A percentile compares a stretch with the other conserved stretches of the same genome.
These are phyloP conservation scores for Megalopta genalis DNA, from an alignment of 1,140 invertebrate genomes.

Conservation along the genomic window DNA sequence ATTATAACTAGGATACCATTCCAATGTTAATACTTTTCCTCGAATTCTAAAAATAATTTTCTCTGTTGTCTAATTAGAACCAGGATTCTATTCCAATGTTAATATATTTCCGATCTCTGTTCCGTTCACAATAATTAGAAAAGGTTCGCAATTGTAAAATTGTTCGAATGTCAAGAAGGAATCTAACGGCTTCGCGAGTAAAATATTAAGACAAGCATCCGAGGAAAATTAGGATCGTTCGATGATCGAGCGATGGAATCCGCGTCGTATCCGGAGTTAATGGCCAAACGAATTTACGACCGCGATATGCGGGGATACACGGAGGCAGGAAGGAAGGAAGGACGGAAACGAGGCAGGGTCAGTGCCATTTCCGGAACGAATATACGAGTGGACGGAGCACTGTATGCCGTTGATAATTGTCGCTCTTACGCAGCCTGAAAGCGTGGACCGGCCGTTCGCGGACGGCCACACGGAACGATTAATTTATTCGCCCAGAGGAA, in stretches of 20 bases:
- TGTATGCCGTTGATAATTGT: slow-evolving; percentile 54
- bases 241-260: not conserved
- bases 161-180: too few relatives aligned
- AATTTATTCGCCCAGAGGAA: slow-evolving; percentile 11
- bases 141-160: too few relatives aligned
- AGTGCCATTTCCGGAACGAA: slow-evolving; percentile 64
- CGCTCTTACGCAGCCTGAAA: slow-evolving; percentile 37
- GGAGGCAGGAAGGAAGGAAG: slow-evolving; percentile 63
- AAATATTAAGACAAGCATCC: too few relatives aligned
- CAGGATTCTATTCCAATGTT: too few relatives aligned
- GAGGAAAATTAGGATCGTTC: not conserved
- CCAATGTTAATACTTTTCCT: too few relatives aligned
- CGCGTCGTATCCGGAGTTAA: slow-evolving; percentile 19
- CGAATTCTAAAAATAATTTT: too few relatives aligned
- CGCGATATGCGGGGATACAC: slow-evolving; percentile 36
- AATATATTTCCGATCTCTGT: too few relatives aligned
- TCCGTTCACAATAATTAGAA: too few relatives aligned
- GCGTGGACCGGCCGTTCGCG: not conserved
- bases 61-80: too few relatives aligned
- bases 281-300: slow-evolving; percentile 44
- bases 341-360: slow-evolving; percentile 62
- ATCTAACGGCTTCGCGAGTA: too few relatives aligned
- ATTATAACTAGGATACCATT: too few relatives aligned
- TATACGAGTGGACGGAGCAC: slow-evolving; percentile 32
- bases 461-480: slow-evolving; percentile 4